phyloP scores from a whole-genome alignment of 2,113 vertebrate genomes.

The Neogobius melanostomus region DNA sequence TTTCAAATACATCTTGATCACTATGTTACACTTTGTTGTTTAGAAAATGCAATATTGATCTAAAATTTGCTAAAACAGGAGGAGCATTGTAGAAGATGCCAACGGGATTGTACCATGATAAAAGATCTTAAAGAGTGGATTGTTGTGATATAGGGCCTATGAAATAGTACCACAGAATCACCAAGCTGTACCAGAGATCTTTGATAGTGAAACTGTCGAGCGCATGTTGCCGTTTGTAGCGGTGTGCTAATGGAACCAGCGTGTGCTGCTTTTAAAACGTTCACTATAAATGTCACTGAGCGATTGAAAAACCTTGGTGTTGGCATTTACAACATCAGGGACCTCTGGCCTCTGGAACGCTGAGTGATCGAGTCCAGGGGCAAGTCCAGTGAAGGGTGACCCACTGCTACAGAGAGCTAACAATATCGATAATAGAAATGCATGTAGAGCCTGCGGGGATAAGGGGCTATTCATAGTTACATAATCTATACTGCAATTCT shows the following conservation, averaged over 20 bases:
- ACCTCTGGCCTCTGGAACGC: neutral
- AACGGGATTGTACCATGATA: too few relatives aligned
- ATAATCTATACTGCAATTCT: too few relatives aligned
- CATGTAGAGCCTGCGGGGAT: neutral
- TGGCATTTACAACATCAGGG: neutral
- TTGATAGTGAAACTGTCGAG: too few relatives aligned
- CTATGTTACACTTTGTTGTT: too few relatives aligned
- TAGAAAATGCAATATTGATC: too few relatives aligned
- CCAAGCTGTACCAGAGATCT: too few relatives aligned
- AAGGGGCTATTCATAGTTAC: neutral
- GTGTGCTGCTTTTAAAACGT: neutral
- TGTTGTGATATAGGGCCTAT: too few relatives aligned
- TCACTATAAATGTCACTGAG: neutral
- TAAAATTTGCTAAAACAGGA: too few relatives aligned
- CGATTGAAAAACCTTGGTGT: neutral
- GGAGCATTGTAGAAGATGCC: too few relatives aligned
- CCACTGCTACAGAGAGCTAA: neutral
- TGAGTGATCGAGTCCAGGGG: neutral
- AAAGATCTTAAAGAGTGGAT: too few relatives aligned
- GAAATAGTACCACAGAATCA: too few relatives aligned
- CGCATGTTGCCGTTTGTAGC: neutral
- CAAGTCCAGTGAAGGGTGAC: neutral
- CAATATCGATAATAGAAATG: neutral
- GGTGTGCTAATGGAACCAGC: neutral
- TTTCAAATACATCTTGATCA: too few relatives aligned